Evolutionary conservation across 2,888 invertebrate genomes (phyloP).

Genomic region (Siphlonurus alternatus): DNA sequence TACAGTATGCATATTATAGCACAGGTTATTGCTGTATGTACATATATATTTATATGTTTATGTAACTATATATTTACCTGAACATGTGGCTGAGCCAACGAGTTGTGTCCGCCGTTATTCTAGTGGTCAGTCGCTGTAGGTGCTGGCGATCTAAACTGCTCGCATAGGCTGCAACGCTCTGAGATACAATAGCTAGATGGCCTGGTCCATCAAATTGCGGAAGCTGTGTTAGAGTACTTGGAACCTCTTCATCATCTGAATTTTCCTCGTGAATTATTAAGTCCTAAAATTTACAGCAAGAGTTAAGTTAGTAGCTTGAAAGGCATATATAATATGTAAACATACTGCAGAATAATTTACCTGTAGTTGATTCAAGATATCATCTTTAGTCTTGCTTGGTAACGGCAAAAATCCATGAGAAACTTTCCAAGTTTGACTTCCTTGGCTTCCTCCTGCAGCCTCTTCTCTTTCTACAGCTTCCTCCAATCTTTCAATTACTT

Average conservation of each 20-base stretch:
- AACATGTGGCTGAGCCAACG: conserved; percentile 78
- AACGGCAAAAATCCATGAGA: conserved; percentile 14
- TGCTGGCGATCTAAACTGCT: conserved; percentile 65
- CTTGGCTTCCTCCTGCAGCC: conserved; percentile 28
- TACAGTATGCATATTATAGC: not conserved
- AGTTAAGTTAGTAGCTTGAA: too few species aligned
- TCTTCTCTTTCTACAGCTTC: conserved; percentile 36
- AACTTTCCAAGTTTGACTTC: conserved; percentile 14
- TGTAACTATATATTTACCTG: conserved; percentile 44
- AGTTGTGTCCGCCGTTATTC: conserved; percentile 70
- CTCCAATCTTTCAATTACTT: conserved; percentile 51
- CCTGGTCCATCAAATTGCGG: conserved; percentile 27
- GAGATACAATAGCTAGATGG: conserved; percentile 57
- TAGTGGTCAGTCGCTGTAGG: conserved; percentile 60
- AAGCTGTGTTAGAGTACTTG: conserved; percentile 20
- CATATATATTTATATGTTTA: too few species aligned
- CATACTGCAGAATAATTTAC: conserved; percentile 17
- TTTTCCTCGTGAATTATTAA: conserved; percentile 25
- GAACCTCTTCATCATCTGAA: conserved; percentile 8
- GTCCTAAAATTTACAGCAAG: conserved; percentile 19
- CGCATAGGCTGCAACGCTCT: conserved; percentile 72
- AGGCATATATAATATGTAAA: too few species aligned
- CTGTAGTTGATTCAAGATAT: conserved; percentile 40
- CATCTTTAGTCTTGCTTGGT: conserved; percentile 27
- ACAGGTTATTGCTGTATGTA: not conserved